Percentiles rank a stretch among this genome's conserved stretches.
Conservation (phyloP, 2,888 invertebrate species). For the Tillus elongatus region DNA sequence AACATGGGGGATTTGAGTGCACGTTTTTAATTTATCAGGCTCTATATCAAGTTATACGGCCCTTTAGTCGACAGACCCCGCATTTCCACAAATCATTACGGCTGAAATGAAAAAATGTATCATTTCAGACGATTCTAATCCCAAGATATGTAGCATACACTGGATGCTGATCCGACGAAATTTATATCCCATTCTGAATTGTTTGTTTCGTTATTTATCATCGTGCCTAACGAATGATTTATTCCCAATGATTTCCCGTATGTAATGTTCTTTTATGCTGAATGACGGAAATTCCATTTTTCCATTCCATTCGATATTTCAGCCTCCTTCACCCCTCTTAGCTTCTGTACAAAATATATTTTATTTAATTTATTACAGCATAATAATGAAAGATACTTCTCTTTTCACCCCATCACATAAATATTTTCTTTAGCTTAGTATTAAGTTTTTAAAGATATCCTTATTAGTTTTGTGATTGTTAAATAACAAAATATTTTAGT, state of each 20-base stretch:
- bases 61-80: constrained; percentile 37
- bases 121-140: constrained; percentile 25
- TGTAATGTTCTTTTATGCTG: no score
- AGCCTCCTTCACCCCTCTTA: no score
- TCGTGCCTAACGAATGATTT: constrained; percentile 9
- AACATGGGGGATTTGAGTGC: constrained; percentile 36
- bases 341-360: no score
- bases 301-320: no score
- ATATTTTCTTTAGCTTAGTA: no score
- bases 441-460: no score
- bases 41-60: constrained; percentile 39
- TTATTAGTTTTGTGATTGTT: no score
- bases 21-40: constrained; percentile 47
- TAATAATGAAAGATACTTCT: no score
- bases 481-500: no score
- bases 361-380: no score
- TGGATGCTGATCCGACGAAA: constrained; percentile 24
- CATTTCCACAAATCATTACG: constrained; percentile 39
- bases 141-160: constrained; percentile 29
- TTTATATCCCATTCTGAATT: constrained; percentile 24
- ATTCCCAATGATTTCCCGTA: constrained; percentile 2
- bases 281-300: no score
- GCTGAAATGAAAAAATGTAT: constrained; percentile 35
- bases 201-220: constrained; percentile 20
- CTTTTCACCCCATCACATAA: no score